phyloP scores from a whole-genome alignment of 2,113 vertebrate genomes.

The Oreocharis arfaki region DNA sequence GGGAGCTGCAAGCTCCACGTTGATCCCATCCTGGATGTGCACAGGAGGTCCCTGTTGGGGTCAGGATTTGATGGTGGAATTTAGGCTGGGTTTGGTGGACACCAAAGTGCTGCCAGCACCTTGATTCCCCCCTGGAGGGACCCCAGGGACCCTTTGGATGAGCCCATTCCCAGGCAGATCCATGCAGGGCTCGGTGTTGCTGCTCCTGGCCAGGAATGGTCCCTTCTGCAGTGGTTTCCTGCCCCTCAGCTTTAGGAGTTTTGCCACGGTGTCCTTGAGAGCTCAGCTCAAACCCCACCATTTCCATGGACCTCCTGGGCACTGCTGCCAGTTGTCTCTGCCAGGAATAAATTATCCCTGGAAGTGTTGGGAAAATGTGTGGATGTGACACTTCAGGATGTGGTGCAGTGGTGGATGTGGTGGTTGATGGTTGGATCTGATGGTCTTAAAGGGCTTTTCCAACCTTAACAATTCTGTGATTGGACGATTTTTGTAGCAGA shows the following conservation, averaged over 20 bases:
- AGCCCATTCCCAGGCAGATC: not conserved
- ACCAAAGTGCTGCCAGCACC: not conserved
- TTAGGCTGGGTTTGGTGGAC: not conserved
- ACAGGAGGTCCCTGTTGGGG: not conserved
- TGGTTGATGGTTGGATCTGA: not conserved
- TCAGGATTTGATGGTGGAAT: not conserved
- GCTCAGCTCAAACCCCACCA: not conserved
- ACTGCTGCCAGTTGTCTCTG: not conserved
- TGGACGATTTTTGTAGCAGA: not conserved
- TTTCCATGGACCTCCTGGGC: not conserved
- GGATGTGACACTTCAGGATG: not conserved
- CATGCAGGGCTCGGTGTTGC: accelerated
- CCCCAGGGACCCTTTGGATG: not conserved
- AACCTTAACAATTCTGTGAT: accelerated
- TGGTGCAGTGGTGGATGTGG: not conserved
- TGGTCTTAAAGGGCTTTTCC: not conserved
- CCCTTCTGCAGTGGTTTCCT: not conserved
- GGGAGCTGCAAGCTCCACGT: not conserved
- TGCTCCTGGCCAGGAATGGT: not conserved
- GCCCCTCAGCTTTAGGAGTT: not conserved
- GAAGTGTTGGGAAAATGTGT: accelerated
- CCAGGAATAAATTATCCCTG: not conserved
- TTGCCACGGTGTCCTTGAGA: not conserved
- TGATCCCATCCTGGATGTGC: accelerated
- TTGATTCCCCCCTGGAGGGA: not conserved